phyloP scores from a whole-genome alignment of 1,140 invertebrate species.

The Contarinia nasturtii region DNA sequence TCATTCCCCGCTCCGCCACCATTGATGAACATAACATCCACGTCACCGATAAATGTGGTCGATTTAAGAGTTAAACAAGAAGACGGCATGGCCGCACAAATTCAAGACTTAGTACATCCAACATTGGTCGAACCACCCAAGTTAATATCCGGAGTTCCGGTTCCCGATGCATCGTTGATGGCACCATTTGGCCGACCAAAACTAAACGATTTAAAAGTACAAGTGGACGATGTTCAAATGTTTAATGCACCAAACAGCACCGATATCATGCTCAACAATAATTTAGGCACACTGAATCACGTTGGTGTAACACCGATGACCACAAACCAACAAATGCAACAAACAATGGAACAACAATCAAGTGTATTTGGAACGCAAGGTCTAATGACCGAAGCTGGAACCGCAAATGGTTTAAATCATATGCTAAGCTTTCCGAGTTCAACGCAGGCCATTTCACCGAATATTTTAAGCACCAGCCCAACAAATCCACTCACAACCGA shows the following conservation, averaged over 20 bases:
- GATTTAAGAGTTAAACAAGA: constrained; percentile 33
- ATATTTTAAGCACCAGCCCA: constrained; percentile 1
- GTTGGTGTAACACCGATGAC: background rate
- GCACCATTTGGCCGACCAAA: constrained; percentile 15
- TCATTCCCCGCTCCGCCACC: background rate
- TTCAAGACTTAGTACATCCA: background rate
- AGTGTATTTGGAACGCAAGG: background rate
- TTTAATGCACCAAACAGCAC: background rate
- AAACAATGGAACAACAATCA: background rate
- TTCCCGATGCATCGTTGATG: background rate
- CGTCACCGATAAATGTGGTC: constrained; percentile 16
- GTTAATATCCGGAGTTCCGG: background rate
- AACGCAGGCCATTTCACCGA: constrained; percentile 12
- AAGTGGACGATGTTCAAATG: background rate
- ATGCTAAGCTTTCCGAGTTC: constrained; percentile 3
- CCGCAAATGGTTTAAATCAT: background rate
- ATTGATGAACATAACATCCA: constrained; percentile 7
- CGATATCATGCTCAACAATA: background rate
- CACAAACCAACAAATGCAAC: too few relatives aligned
- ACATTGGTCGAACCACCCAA: background rate
- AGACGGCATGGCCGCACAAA: constrained; percentile 15
- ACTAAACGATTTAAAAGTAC: constrained; percentile 12
- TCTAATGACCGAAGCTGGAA: background rate
- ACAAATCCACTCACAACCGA: constrained; percentile 17
- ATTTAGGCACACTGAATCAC: background rate